Percentiles rank a stretch among this genome's conserved stretches.
phyloP scores from a whole-genome alignment of 2,797 vertebrate genomes.

The Sorex maritimensis region DNA sequence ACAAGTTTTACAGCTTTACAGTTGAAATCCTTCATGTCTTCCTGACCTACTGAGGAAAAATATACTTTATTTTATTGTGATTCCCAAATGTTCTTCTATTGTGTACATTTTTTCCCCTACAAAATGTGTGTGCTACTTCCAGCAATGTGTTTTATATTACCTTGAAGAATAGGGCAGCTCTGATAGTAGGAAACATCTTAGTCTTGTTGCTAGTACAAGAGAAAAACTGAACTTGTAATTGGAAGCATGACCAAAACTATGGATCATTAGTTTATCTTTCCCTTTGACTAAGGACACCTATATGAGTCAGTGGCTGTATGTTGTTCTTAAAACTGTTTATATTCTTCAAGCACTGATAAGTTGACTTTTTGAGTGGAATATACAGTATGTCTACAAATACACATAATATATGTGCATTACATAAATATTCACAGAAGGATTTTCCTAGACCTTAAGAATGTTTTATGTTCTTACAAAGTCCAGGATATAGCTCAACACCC shows the following conservation, averaged over 20 bases:
- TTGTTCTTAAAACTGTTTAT: conserved; percentile 59
- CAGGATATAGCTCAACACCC: conserved; percentile 35
- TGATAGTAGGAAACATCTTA: conserved; percentile 88
- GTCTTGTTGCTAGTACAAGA: conserved; percentile 85
- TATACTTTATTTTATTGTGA: conserved; percentile 90
- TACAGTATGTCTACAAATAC: conserved; percentile 57
- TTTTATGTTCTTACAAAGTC: neutral
- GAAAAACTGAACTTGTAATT: conserved; percentile 86
- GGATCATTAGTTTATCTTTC: conserved; percentile 54
- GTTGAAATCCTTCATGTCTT: conserved; percentile 89
- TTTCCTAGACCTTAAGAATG: conserved; percentile 64
- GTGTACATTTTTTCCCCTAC: conserved; percentile 85
- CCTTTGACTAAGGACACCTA: conserved; percentile 32
- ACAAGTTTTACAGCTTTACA: conserved; percentile 90
- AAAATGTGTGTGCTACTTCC: conserved; percentile 87
- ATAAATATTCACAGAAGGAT: neutral
- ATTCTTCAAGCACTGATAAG: neutral
- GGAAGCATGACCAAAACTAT: conserved; percentile 65
- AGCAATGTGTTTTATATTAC: conserved; percentile 92
- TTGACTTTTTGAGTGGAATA: conserved; percentile 31
- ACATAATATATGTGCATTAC: neutral
- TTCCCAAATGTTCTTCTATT: conserved; percentile 88
- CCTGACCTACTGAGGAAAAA: conserved; percentile 87
- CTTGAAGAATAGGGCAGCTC: conserved; percentile 87
- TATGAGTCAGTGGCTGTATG: neutral